phyloP scores from a whole-genome alignment of 2,797 vertebrate species.

The Pagetopsis macropterus region DNA sequence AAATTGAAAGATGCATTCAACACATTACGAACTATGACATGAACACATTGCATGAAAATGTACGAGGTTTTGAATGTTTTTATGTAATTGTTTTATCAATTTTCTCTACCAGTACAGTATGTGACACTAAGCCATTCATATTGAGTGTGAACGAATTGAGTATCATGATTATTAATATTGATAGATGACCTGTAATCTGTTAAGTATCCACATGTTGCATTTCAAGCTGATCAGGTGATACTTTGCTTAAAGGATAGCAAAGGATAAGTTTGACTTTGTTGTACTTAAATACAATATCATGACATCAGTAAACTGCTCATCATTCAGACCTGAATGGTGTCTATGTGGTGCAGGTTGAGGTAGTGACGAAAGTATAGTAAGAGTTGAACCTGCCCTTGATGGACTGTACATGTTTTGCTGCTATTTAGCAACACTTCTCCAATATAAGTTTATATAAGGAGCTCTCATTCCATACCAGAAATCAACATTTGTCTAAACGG shows the following conservation, averaged over 20 bases:
- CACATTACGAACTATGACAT: not conserved
- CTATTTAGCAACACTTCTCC: not conserved
- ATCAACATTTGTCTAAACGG: not conserved
- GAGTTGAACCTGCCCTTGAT: not conserved
- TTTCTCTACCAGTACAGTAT: not conserved
- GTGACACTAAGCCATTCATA: not conserved
- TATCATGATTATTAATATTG: too few relatives aligned
- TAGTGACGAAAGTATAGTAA: not conserved
- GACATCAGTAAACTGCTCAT: not conserved
- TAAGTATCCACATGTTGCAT: not conserved
- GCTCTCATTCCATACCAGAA: not conserved
- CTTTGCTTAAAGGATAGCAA: not conserved
- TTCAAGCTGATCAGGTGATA: not conserved
- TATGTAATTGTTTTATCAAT: not conserved
- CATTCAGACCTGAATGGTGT: not conserved
- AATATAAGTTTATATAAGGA: not conserved
- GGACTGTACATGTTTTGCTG: not conserved
- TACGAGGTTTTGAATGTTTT: not conserved
- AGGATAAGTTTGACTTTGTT: not conserved
- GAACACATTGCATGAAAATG: not conserved
- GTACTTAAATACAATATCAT: not conserved
- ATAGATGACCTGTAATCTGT: too few relatives aligned
- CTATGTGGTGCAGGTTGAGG: not conserved
- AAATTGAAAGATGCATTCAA: not conserved
- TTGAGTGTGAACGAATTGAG: not conserved